Conservation (phyloP, 2,797 vertebrate species). For the Channallabes apus region DNA sequence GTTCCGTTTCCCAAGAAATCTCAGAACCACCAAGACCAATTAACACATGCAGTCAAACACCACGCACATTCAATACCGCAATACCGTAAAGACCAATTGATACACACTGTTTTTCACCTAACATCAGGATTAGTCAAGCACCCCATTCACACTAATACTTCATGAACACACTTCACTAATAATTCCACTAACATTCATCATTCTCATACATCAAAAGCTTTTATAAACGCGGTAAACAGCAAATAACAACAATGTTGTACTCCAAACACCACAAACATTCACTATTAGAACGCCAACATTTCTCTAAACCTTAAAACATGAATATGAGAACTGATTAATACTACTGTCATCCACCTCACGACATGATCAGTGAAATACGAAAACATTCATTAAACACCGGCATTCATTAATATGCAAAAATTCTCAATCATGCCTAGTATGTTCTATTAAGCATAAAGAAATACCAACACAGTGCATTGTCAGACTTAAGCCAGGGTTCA, state of each 20-base stretch:
- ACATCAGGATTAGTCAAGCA: too few species aligned
- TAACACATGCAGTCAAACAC: too few species aligned
- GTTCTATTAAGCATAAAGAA: background rate
- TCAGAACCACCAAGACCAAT: too few species aligned
- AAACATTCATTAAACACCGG: background rate
- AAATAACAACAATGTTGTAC: background rate
- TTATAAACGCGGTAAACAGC: background rate
- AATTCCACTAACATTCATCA: too few species aligned
- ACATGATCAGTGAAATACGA: background rate
- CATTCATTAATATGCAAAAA: background rate
- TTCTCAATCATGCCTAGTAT: background rate
- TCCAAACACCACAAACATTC: background rate
- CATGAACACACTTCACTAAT: background rate
- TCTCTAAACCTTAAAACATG: background rate
- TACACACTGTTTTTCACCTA: too few species aligned
- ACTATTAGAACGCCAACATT: background rate
- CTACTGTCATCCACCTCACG: background rate
- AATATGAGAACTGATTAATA: background rate
- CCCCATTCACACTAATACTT: background rate
- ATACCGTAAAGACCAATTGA: too few species aligned
- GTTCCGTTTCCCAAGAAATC: background rate
- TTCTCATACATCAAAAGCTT: background rate
- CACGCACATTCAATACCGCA: too few species aligned
- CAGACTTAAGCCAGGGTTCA: background rate
- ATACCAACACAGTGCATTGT: background rate